Evolutionary conservation across 2,797 vertebrate species (phyloP), one percentile per base, ranked within the genome.

Genomic region (Hippoglossus hippoglossus): DNA sequence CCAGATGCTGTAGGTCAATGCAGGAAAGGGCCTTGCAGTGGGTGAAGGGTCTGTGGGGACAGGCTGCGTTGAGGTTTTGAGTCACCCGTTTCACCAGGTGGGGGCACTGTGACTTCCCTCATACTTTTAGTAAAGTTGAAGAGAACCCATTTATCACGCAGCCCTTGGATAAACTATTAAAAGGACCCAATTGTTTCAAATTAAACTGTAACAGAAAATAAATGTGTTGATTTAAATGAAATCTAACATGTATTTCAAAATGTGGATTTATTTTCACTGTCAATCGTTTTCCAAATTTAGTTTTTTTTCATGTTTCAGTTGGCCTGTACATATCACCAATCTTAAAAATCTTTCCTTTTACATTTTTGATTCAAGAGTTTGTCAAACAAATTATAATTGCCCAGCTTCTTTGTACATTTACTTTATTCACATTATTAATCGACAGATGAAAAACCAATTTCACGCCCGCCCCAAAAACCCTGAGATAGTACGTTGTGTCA

Each of bases 61-160:
- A 47, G 25, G 21, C 19, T 61, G 75, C 34, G 19, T n/a, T 70
- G 34, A 67, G 31, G 18, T 47, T 47, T 46, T 25, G 16, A 36
- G 50, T 65, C 49, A 46, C 18, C 13, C n/a, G 28, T 71, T 41
- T 81, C 64, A 46, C 75, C 73, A 80, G 34, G 56, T 18, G 84
- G 41, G 64, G 85, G 82, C 57, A 60, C 47, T 75, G 25, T 66
- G 34, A 49, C 53, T 31, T 49, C n/a, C 1, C 2, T 0, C 8
- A 22, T 8, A 15, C 5, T 50, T 31, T 10, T 31, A 16, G 4
- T 2, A 34, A 39, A 16, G 2, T 50, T 6, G 34, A 34, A n/a
- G 24, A 53, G 34, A 12, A 39, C 13, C 7, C 16, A 28, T 66
- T 58, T 62, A 58, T 55, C 31, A 15, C 22, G 24, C 21, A 26